These are phyloP conservation scores for Hippoglossus hippoglossus DNA, from an alignment of 2,797 vertebrate genomes.

Conservation along the genomic window DNA sequence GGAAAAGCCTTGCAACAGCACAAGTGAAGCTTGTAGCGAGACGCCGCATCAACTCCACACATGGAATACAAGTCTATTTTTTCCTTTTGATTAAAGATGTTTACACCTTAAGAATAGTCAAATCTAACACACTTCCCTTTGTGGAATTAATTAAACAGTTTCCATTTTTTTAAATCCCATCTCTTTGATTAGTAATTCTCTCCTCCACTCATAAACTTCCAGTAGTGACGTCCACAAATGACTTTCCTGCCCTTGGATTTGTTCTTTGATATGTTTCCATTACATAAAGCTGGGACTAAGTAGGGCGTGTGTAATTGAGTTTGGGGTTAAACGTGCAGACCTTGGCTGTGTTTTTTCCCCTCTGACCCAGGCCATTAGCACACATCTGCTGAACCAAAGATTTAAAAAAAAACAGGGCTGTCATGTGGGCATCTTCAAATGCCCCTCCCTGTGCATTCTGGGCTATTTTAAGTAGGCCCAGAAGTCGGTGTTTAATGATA, in stretches of 20 bases:
- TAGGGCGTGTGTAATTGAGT: conserved; percentile 38
- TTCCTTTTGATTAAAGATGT: conserved; percentile 61
- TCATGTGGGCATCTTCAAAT: conserved; percentile 59
- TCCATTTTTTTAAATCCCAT: conserved; percentile 13
- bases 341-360: conserved; percentile 48
- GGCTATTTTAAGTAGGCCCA: conserved; percentile 77
- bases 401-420: conserved; percentile 40
- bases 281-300: conserved; percentile 23
- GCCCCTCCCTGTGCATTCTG: conserved; percentile 58
- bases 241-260: conserved; percentile 29
- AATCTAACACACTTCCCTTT: conserved; percentile 48
- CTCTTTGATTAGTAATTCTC: conserved; percentile 40
- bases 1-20: conserved; percentile 53
- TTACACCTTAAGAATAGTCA: conserved; percentile 49
- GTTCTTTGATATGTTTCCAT: conserved; percentile 40
- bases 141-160: conserved; percentile 52
- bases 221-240: conserved; percentile 13
- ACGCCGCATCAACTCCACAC: conserved; percentile 14
- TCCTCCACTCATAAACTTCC: conserved; percentile 12
- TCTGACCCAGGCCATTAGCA: conserved; percentile 60
- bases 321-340: conserved; percentile 60
- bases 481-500: conserved; percentile 76
- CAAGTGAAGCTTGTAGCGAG: conserved; percentile 31
- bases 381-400: conserved; percentile 71
- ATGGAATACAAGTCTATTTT: conserved; percentile 31